These are phyloP conservation scores for Microcebus jonahi DNA, from an alignment of 2,113 vertebrate species.

Conservation along the genomic window DNA sequence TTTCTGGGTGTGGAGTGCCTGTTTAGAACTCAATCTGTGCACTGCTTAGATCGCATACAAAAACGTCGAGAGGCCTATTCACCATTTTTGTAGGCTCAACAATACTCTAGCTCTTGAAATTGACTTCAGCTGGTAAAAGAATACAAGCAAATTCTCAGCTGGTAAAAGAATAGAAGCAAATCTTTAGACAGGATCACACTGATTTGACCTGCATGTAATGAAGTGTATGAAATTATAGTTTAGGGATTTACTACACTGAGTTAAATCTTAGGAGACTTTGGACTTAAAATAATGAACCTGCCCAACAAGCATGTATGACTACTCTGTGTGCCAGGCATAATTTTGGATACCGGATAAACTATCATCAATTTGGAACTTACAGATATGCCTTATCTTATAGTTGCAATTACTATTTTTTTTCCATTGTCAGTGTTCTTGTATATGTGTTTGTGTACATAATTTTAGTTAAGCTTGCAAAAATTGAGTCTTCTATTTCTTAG, in stretches of 20 bases:
- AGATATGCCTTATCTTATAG: background rate
- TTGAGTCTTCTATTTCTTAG: slow-evolving; percentile 17
- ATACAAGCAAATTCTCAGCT: background rate
- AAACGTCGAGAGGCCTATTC: background rate
- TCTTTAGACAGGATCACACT: background rate
- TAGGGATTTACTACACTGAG: background rate
- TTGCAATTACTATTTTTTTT: background rate
- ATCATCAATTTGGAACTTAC: background rate
- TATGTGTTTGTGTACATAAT: background rate
- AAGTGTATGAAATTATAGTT: background rate
- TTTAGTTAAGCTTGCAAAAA: background rate
- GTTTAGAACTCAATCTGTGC: background rate
- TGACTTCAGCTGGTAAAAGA: background rate
- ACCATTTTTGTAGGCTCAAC: background rate
- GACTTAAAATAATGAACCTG: background rate
- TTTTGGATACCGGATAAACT: background rate
- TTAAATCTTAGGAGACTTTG: background rate
- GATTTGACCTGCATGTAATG: background rate
- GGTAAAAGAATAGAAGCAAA: background rate
- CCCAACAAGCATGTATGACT: background rate
- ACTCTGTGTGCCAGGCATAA: background rate
- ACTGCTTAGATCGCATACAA: background rate
- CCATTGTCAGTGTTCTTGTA: background rate
- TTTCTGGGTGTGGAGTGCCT: background rate
- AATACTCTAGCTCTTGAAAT: background rate